A percentile compares a stretch with the other conserved stretches of the same genome.
phyloP scores from a whole-genome alignment of 1,140 invertebrate species.

The Nasonia vitripennis region DNA sequence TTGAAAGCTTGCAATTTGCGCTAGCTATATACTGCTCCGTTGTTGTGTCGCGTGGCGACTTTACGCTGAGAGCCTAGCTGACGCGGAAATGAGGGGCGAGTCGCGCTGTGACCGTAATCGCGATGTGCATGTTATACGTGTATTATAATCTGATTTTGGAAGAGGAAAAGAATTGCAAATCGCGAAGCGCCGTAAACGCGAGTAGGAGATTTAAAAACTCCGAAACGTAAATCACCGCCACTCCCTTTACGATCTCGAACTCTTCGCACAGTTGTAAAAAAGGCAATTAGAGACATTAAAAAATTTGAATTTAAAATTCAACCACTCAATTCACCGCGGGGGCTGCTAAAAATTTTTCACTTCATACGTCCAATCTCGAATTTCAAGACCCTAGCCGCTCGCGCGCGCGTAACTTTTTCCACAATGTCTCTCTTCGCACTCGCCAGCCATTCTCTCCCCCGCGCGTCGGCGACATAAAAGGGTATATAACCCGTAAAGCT shows the following conservation, averaged over 20 bases:
- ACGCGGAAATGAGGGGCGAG: too few species aligned
- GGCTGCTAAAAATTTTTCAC: not conserved
- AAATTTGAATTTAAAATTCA: constrained; percentile 2
- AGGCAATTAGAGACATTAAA: not conserved
- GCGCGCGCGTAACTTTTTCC: not conserved
- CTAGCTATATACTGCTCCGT: not conserved
- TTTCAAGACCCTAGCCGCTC: not conserved
- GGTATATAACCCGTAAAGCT: not conserved
- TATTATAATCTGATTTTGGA: too few species aligned
- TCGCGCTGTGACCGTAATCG: too few species aligned
- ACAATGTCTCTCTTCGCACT: not conserved
- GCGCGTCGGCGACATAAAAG: not conserved
- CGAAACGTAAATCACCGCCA: not conserved
- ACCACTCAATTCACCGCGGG: not conserved
- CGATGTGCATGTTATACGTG: too few species aligned
- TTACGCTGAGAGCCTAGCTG: not conserved
- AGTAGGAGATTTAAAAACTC: not conserved
- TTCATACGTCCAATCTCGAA: not conserved
- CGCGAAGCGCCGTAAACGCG: not conserved
- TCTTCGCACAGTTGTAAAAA: not conserved
- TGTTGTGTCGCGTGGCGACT: not conserved
- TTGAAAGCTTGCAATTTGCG: not conserved
- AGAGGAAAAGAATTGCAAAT: not conserved
- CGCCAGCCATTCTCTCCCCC: not conserved
- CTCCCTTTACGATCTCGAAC: not conserved